These are phyloP conservation scores for Halisarca cf. caerulea DNA, from an alignment of 37 sponge, comb jelly and placozoan genomes.

Conservation along the genomic window DNA sequence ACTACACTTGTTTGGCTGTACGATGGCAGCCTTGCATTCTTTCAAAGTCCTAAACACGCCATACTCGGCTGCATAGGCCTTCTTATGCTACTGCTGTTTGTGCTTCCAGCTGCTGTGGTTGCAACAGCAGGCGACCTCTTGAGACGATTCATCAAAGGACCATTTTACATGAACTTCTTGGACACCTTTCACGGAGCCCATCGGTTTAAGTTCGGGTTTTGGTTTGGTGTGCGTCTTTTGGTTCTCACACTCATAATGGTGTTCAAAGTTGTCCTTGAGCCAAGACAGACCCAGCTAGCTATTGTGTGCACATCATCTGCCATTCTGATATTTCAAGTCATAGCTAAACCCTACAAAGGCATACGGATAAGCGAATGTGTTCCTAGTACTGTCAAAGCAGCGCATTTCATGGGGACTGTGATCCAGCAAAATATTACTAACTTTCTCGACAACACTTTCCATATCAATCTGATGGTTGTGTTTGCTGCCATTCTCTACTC, in stretches of 20 bases:
- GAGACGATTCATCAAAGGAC: neutral
- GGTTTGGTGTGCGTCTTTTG: conserved; percentile 14
- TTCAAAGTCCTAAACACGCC: neutral
- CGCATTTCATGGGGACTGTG: neutral
- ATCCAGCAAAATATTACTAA: neutral
- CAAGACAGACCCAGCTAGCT: neutral
- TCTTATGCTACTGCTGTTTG: neutral
- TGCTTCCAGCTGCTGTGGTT: conserved; percentile 26
- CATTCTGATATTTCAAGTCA: neutral
- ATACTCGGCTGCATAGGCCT: conserved; percentile 6
- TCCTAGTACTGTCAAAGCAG: neutral
- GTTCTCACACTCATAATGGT: neutral
- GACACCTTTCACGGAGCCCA: conserved; percentile 11
- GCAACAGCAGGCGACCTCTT: conserved; percentile 1
- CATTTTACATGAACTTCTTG: conserved; percentile 9
- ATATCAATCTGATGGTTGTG: neutral
- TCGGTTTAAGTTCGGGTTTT: conserved; percentile 9
- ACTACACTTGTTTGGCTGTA: conserved; percentile 9
- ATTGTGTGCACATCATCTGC: neutral
- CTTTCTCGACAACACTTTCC: neutral
- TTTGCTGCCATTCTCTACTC: neutral
- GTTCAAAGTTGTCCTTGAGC: neutral
- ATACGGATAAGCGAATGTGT: neutral
- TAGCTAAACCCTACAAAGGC: neutral
- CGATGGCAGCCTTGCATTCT: conserved; percentile 27